Evolutionary conservation across 2,888 invertebrate species (phyloP).

Genomic region (Celastrina argiolus): DNA sequence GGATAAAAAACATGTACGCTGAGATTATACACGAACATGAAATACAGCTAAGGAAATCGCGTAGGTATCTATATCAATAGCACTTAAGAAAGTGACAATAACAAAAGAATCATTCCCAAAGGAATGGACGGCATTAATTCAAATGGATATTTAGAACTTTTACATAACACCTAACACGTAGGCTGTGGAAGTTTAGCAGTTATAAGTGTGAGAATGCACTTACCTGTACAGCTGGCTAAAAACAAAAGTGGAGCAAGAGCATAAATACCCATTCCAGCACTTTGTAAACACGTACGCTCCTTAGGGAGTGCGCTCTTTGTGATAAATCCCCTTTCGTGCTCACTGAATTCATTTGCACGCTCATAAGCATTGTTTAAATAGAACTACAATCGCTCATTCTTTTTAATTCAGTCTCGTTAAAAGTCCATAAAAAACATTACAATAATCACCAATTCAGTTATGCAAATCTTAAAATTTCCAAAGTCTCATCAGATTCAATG

Average conservation of each 20-base stretch:
- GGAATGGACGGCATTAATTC: not conserved
- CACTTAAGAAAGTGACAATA: too few relatives aligned
- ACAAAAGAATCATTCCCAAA: not conserved
- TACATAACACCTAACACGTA: not conserved
- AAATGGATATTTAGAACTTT: not conserved
- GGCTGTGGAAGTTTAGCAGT: not conserved
- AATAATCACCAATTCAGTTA: not conserved
- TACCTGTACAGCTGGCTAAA: conserved; percentile 11
- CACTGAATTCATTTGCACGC: conserved; percentile 19
- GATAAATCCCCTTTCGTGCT: conserved; percentile 18
- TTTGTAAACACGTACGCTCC: conserved; percentile 17
- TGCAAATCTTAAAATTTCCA: not conserved
- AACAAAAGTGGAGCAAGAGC: conserved; percentile 23
- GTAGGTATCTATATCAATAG: too few relatives aligned
- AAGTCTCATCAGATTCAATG: not conserved
- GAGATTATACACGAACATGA: not conserved
- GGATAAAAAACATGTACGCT: too few relatives aligned
- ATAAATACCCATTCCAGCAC: conserved; percentile 21
- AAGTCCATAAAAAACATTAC: not conserved
- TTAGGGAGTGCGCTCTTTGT: conserved; percentile 15
- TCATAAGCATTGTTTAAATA: conserved; percentile 14
- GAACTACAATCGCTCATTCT: conserved; percentile 14
- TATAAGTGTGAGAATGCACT: not conserved
- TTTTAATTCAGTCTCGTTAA: conserved; percentile 2
- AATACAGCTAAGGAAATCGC: not conserved